phyloP scores from a whole-genome alignment of 1,140 invertebrate genomes.

The Melipona quadrifasciata region DNA sequence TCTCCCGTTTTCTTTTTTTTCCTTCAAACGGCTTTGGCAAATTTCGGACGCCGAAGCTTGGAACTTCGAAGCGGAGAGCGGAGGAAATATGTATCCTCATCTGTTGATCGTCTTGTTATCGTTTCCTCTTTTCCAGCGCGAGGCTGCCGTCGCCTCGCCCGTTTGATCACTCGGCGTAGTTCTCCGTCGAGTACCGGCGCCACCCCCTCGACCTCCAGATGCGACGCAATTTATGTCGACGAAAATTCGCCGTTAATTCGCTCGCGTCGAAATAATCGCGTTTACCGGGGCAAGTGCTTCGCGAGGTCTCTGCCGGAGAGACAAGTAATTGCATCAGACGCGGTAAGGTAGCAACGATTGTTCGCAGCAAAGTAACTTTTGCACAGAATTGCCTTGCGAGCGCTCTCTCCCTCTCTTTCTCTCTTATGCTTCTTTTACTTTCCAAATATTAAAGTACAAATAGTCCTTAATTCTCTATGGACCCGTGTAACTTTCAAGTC shows the following conservation, averaged over 20 bases:
- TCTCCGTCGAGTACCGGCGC: neutral
- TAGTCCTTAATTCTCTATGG: neutral
- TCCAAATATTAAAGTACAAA: conserved; percentile 17
- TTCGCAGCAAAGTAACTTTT: conserved; percentile 13
- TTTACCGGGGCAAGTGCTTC: neutral
- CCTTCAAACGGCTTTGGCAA: conserved; percentile 39
- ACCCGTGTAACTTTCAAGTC: no score
- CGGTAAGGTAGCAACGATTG: neutral
- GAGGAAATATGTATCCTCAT: conserved; percentile 15
- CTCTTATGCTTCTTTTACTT: neutral
- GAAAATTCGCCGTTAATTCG: conserved; percentile 9
- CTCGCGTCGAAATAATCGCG: conserved; percentile 12
- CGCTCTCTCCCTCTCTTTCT: neutral
- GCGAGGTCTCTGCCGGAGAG: neutral
- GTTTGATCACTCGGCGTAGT: neutral
- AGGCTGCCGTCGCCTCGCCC: neutral
- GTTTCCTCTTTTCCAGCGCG: neutral
- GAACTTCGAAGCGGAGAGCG: neutral
- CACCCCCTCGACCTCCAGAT: neutral
- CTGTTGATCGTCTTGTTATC: conserved; percentile 29
- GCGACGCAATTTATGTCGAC: neutral
- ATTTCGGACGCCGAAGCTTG: conserved; percentile 3
- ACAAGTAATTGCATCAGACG: conserved; percentile 7
- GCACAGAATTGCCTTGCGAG: neutral
- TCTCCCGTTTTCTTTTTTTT: conserved; percentile 3